A percentile compares a stretch with the other conserved stretches of the same genome.
phyloP scores from a whole-genome alignment of 1,140 invertebrate genomes.

The Wasmannia auropunctata region DNA sequence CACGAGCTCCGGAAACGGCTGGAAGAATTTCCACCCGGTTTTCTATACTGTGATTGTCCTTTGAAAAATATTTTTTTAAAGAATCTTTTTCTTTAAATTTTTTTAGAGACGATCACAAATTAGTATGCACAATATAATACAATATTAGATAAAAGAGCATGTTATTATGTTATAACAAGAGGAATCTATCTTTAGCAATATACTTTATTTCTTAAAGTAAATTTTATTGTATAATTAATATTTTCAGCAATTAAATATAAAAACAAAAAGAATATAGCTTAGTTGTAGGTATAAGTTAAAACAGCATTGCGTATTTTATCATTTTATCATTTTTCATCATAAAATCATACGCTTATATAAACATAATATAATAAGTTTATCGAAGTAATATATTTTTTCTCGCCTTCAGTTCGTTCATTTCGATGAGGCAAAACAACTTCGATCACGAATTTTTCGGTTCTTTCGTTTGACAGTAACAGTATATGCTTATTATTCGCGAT shows the following conservation, averaged over 20 bases:
- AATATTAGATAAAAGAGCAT: not conserved
- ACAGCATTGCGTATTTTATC: not conserved
- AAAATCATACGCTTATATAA: not conserved
- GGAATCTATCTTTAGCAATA: not conserved
- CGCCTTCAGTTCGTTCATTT: not conserved
- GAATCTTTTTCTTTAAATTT: not conserved
- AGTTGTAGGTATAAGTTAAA: not conserved
- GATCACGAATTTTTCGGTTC: not conserved
- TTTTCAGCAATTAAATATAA: not conserved
- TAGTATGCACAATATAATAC: not conserved
- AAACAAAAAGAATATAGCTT: not conserved
- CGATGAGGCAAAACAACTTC: not conserved
- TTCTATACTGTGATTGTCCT: not conserved
- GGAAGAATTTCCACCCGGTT: not conserved
- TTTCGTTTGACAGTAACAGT: constrained; percentile 23
- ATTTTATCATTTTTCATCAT: too few species aligned
- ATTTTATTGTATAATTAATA: not conserved
- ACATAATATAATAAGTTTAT: not conserved
- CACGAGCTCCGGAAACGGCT: not conserved
- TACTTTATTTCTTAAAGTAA: not conserved
- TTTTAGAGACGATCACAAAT: not conserved
- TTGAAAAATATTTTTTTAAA: not conserved
- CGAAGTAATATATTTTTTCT: not conserved
- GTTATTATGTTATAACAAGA: not conserved
- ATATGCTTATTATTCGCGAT: constrained; percentile 46